Conservation (phyloP, 2,113 vertebrate genomes). For the Oreochromis tanganicae region DNA sequence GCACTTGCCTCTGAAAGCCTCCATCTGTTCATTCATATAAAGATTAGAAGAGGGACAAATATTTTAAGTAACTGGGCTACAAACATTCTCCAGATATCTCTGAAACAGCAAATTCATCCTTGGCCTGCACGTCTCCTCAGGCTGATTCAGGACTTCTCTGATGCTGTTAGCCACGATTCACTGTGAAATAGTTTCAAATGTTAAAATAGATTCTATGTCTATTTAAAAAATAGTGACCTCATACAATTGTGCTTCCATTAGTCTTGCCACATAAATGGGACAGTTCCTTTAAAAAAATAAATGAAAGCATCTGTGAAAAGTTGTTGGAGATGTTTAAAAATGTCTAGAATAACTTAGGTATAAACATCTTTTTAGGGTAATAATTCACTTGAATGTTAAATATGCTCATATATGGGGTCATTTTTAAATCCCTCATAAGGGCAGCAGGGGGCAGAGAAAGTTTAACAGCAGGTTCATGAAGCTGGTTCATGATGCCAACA, state of each 20-base stretch:
- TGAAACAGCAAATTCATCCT: background rate
- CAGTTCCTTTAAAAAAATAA: background rate
- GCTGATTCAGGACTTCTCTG: background rate
- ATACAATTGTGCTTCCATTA: background rate
- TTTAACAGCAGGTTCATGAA: background rate
- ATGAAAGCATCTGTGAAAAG: background rate
- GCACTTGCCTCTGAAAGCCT: background rate
- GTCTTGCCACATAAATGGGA: background rate
- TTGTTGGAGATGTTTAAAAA: background rate
- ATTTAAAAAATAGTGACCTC: background rate
- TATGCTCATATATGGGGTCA: rapidly evolving
- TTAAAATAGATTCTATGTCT: background rate
- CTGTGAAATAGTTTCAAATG: background rate
- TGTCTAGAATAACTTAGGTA: background rate
- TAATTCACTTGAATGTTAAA: background rate
- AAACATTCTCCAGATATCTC: background rate
- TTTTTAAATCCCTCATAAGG: background rate
- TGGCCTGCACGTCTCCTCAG: background rate
- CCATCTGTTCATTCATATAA: background rate
- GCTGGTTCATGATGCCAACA: background rate
- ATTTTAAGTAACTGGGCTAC: background rate
- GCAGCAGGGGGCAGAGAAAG: constrained; percentile 22
- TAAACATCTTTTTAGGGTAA: background rate
- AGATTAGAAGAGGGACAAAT: background rate
- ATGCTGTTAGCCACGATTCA: background rate